phyloP scores from a whole-genome alignment of 2,888 invertebrate genomes.

The Spilarctia lutea region DNA sequence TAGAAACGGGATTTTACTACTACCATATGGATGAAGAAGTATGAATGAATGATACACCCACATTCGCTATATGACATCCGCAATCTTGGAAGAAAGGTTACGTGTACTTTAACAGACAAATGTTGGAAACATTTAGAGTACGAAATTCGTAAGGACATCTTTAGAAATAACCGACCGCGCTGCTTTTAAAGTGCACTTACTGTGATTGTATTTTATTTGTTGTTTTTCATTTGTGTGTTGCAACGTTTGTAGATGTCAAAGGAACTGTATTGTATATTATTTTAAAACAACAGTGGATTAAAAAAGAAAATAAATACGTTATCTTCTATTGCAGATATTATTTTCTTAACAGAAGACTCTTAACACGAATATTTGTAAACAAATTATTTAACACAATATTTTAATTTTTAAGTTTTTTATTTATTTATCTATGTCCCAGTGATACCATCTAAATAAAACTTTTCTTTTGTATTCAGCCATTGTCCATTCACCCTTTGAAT shows the following conservation, averaged over 20 bases:
- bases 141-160: constrained; percentile 53
- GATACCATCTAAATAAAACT: constrained; percentile 36
- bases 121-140: constrained; percentile 51
- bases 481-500: constrained; percentile 39
- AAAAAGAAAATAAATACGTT: constrained; percentile 32
- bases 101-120: constrained; percentile 53
- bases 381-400: no score
- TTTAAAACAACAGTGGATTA: constrained; percentile 21
- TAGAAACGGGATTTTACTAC: constrained; percentile 35
- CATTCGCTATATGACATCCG: constrained; percentile 42
- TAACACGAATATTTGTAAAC: no score
- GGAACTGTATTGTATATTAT: constrained; percentile 41
- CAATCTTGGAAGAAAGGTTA: constrained; percentile 46
- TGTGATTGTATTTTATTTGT: constrained; percentile 67
- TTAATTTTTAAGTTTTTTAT: no score
- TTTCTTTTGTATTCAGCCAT: constrained; percentile 30
- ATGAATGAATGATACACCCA: constrained; percentile 43
- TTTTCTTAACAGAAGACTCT: no score
- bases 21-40: constrained; percentile 45
- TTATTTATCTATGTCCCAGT: constrained; percentile 32
- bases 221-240: constrained; percentile 55
- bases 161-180: constrained; percentile 59
- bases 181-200: constrained; percentile 67
- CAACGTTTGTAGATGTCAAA: constrained; percentile 47
- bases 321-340: no score